Percentiles rank a stretch among this genome's conserved stretches.
These are phyloP conservation scores for Pollenia amentaria DNA, from an alignment of 2,888 invertebrate species.

Conservation along the genomic window DNA sequence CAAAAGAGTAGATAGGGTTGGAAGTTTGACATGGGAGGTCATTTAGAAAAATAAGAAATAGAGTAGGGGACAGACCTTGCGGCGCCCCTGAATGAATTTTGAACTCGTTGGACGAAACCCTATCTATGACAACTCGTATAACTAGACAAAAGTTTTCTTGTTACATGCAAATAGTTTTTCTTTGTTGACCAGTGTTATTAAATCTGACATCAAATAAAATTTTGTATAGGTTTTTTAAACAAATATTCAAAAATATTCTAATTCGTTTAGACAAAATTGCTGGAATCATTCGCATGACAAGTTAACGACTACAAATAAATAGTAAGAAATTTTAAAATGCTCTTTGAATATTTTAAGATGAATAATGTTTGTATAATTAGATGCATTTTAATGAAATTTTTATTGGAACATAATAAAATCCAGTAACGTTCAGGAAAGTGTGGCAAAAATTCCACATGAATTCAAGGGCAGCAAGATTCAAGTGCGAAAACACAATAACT, in stretches of 20 bases:
- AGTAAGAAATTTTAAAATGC: neutral
- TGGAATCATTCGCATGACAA: neutral
- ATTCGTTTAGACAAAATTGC: neutral
- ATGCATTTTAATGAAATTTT: constrained; percentile 12
- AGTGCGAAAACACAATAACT: neutral
- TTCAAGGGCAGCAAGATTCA: constrained; percentile 29
- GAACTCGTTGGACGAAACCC: too few species aligned
- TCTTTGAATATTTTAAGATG: neutral
- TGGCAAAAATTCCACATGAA: constrained; percentile 21
- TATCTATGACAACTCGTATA: too few species aligned
- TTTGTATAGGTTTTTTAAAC: neutral
- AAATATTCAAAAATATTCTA: constrained; percentile 40
- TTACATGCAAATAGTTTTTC: too few species aligned
- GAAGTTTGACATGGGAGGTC: too few species aligned
- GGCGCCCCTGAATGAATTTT: too few species aligned
- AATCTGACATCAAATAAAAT: constrained; percentile 23
- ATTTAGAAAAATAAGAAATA: too few species aligned
- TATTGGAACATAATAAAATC: neutral
- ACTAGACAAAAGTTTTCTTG: too few species aligned
- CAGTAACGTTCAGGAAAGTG: constrained; percentile 9
- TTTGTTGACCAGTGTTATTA: neutral
- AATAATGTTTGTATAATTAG: constrained; percentile 16
- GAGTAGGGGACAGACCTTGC: too few species aligned
- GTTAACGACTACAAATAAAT: constrained; percentile 1
- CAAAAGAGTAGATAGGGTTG: too few species aligned